Percentiles rank a stretch among this genome's conserved stretches.
Conservation (phyloP, 2,797 vertebrate genomes). For the Austrolebias charrua region DNA sequence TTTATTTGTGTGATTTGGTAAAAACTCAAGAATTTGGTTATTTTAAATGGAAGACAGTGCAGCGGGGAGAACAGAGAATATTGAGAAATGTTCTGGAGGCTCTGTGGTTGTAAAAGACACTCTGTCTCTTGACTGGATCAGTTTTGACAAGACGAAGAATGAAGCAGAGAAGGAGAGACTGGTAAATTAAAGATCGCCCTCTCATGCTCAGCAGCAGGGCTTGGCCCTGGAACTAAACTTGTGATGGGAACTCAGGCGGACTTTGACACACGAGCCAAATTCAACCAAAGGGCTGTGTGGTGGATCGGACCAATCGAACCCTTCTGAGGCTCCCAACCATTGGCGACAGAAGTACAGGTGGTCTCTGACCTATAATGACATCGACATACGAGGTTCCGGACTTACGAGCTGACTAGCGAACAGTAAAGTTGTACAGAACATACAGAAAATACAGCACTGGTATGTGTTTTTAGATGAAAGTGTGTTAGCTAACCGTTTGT, state of each 20-base stretch:
- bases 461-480: too few species aligned
- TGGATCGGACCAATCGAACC: slow-evolving; percentile 44
- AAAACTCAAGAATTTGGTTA: slow-evolving; percentile 4
- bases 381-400: too few species aligned
- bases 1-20: slow-evolving; percentile 14
- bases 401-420: too few species aligned
- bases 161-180: slow-evolving; percentile 35
- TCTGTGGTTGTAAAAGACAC: slow-evolving; percentile 59
- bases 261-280: slow-evolving; percentile 43
- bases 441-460: too few species aligned
- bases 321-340: slow-evolving; percentile 27
- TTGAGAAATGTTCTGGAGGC: slow-evolving; percentile 63
- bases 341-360: too few species aligned
- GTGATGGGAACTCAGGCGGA: slow-evolving; percentile 28
- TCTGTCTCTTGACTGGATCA: slow-evolving; percentile 54
- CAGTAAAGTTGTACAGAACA: too few species aligned
- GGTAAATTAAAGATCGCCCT: slow-evolving; percentile 43
- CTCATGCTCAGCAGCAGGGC: slow-evolving; percentile 36
- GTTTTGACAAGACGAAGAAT: slow-evolving; percentile 62
- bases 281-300: slow-evolving; percentile 50
- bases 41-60: slow-evolving; percentile 9
- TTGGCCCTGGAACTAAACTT: slow-evolving; percentile 46
- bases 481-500: too few species aligned
- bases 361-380: too few species aligned
- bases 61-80: slow-evolving; percentile 34